Conservation (phyloP, 2,113 vertebrate species). For the Cochlearius cochlearius region DNA sequence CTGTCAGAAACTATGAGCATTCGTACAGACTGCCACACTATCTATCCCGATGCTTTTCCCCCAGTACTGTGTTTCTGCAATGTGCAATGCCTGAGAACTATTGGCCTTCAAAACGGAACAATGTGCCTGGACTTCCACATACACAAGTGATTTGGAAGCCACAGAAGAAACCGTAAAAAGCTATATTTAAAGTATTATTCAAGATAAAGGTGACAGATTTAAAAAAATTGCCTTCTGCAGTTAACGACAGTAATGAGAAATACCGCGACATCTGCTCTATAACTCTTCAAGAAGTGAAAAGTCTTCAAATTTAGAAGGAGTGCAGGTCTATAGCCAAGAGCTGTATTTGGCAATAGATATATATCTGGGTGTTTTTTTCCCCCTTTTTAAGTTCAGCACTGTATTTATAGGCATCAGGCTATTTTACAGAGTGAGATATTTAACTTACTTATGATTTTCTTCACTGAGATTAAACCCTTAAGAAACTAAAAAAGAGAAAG, state of each 20-base stretch:
- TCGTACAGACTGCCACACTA: background rate
- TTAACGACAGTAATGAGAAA: background rate
- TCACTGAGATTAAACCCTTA: background rate
- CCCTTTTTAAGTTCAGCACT: background rate
- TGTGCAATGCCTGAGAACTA: background rate
- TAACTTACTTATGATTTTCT: background rate
- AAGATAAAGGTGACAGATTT: background rate
- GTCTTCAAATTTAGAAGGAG: background rate
- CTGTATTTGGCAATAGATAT: background rate
- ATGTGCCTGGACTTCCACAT: background rate
- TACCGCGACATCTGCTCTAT: background rate
- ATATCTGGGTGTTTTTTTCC: background rate
- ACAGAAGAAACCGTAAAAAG: background rate
- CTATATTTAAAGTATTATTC: background rate
- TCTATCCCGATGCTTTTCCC: background rate
- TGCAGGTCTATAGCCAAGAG: background rate
- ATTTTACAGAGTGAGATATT: background rate
- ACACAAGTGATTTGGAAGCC: background rate
- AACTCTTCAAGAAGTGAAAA: background rate
- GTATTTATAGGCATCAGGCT: background rate
- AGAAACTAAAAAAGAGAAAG: background rate
- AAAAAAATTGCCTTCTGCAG: constrained; percentile 8
- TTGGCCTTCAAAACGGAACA: background rate
- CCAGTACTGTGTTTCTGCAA: background rate
- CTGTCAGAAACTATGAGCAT: constrained; percentile 50